Conservation (phyloP, 2,113 vertebrate genomes). For the Phocoena phocoena region DNA sequence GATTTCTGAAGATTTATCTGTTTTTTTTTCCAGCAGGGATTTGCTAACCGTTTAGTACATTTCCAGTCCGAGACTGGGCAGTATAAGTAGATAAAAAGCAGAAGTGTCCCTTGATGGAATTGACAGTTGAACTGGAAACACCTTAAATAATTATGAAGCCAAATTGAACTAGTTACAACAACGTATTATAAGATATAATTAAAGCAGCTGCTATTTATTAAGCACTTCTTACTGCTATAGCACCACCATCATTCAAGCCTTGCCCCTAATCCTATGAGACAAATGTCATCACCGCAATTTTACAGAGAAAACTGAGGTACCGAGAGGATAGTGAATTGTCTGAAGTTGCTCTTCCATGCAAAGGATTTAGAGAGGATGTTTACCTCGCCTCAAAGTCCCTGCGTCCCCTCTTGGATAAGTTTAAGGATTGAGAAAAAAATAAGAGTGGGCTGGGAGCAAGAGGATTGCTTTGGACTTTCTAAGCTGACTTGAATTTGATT, state of each 20-base stretch:
- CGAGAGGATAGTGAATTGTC: background rate
- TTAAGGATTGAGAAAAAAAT: background rate
- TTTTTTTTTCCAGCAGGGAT: background rate
- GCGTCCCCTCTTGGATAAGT: background rate
- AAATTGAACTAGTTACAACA: background rate
- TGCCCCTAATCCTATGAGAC: background rate
- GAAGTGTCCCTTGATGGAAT: background rate
- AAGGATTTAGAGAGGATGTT: background rate
- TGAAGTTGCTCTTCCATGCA: background rate
- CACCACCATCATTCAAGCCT: background rate
- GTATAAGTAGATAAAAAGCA: background rate
- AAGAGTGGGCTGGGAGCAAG: background rate
- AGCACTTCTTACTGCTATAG: background rate
- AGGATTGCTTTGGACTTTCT: background rate
- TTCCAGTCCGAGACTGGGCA: background rate
- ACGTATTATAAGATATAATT: background rate
- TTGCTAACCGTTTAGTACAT: background rate
- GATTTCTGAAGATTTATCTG: background rate
- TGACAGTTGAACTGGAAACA: background rate
- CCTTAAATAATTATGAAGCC: background rate
- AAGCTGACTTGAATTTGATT: constrained; percentile 26
- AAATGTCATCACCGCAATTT: background rate
- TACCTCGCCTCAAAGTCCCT: background rate
- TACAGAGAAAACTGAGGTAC: background rate
- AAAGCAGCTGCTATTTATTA: background rate